Evolutionary conservation across 92 coral and sea anemone genomes (phyloP).

Genomic region (Scolanthus callimorphus): DNA sequence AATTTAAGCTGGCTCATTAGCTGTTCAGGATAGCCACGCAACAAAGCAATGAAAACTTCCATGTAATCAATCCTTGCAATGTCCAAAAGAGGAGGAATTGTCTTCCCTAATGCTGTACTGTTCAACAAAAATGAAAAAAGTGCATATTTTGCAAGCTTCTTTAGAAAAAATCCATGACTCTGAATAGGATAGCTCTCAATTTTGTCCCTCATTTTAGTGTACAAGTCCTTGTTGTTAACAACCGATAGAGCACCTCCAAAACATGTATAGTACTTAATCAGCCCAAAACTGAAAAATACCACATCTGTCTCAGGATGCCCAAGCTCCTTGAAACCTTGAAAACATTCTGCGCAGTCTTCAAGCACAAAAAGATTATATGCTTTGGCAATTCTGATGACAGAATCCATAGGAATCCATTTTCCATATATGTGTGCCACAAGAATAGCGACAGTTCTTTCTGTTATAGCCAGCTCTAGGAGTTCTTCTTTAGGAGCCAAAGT

Average conservation of each 20-base stretch:
- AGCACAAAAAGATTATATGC: conserved; percentile 63
- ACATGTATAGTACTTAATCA: conserved; percentile 83
- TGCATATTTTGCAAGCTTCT: conserved; percentile 69
- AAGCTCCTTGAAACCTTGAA: conserved; percentile 74
- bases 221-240: conserved; percentile 55
- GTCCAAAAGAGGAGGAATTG: conserved; percentile 29
- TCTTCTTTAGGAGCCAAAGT: conserved; percentile 86
- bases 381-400: conserved; percentile 57
- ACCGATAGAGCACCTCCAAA: conserved; percentile 84
- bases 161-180: conserved; percentile 55
- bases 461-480: conserved; percentile 74
- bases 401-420: conserved; percentile 83
- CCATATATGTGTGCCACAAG: conserved; percentile 92
- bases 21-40: conserved; percentile 90
- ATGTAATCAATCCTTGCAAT: conserved; percentile 54
- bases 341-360: conserved; percentile 97
- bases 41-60: conserved; percentile 67
- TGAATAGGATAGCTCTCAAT: conserved; percentile 64
- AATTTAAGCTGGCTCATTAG: conserved; percentile 41
- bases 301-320: conserved; percentile 78
- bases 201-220: conserved; percentile 72
- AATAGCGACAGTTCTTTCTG: conserved; percentile 83
- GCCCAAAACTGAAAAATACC: conserved; percentile 88
- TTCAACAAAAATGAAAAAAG: conserved; percentile 39
- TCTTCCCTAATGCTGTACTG: conserved; percentile 34